Conservation (phyloP, 2,888 invertebrate genomes). For the Drosophila atripex region DNA sequence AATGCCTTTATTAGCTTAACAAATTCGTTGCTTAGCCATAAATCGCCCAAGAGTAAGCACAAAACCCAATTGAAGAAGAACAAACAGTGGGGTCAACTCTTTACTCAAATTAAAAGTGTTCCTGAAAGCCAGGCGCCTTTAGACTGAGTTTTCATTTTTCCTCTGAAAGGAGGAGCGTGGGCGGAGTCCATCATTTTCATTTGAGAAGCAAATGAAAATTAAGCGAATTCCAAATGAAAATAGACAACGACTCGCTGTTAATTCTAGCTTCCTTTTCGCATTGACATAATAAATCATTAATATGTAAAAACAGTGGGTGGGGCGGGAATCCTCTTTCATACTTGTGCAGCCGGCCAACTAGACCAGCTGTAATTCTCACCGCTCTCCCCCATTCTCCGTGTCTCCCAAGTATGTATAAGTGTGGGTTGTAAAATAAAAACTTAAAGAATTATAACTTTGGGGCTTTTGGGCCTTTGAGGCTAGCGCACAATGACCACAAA, state of each 20-base stretch:
- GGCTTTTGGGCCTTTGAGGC: conserved; percentile 59
- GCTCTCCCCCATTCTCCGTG: background rate
- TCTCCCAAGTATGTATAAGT: conserved; percentile 14
- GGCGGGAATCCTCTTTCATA: conserved; percentile 21
- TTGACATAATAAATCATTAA: conserved; percentile 69
- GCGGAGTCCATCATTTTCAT: conserved; percentile 58
- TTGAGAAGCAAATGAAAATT: conserved; percentile 66
- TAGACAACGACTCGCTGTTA: conserved; percentile 55
- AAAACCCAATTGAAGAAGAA: conserved; percentile 11
- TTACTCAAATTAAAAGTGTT: conserved; percentile 73
- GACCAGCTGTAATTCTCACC: conserved; percentile 9
- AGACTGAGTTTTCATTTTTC: conserved; percentile 28
- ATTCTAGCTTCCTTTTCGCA: conserved; percentile 10
- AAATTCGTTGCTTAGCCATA: conserved; percentile 67
- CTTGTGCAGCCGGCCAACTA: conserved; percentile 58
- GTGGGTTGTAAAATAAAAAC: conserved; percentile 64
- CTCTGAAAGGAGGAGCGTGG: background rate
- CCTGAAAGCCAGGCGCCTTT: conserved; percentile 51
- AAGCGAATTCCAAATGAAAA: conserved; percentile 66
- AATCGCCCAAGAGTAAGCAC: conserved; percentile 48
- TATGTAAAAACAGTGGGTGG: conserved; percentile 53
- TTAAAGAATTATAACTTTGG: conserved; percentile 78
- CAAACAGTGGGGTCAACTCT: conserved; percentile 28
- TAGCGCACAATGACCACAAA: conserved; percentile 73
- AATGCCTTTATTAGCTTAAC: conserved; percentile 74